A percentile compares a stretch with the other conserved stretches of the same genome.
Conservation (phyloP, 2,888 invertebrate genomes). For the Oligia latruncula region DNA sequence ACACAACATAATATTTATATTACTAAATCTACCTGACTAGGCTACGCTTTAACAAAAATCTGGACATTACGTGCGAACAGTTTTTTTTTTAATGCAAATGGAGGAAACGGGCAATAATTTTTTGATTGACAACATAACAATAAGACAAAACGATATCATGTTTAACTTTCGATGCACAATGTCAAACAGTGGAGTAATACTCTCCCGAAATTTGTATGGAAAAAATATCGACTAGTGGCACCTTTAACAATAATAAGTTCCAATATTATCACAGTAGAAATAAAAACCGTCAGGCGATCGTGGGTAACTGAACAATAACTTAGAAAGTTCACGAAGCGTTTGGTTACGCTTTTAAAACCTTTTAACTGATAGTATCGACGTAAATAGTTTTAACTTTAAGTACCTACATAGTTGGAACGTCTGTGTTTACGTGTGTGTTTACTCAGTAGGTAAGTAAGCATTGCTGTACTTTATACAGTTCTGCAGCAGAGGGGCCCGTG, state of each 20-base stretch:
- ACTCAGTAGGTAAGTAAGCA: not conserved
- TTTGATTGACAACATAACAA: too few relatives aligned
- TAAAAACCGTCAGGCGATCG: slow-evolving; percentile 16
- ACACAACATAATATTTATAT: not conserved
- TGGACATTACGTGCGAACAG: not conserved
- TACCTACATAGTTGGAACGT: slow-evolving; percentile 20
- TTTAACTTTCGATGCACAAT: too few relatives aligned
- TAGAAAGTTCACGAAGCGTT: slow-evolving; percentile 64
- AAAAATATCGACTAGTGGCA: too few relatives aligned
- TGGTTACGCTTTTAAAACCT: slow-evolving; percentile 69
- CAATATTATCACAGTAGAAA: slow-evolving; percentile 3
- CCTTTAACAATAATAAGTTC: slow-evolving; percentile 21
- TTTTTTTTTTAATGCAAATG: not conserved
- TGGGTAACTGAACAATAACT: slow-evolving; percentile 42
- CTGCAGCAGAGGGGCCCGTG: too few relatives aligned
- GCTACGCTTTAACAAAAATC: not conserved
- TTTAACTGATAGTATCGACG: slow-evolving; percentile 71
- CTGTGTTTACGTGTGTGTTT: slow-evolving; percentile 12
- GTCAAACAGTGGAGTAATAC: too few relatives aligned
- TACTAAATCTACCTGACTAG: too few relatives aligned
- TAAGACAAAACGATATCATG: too few relatives aligned
- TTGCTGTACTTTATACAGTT: not conserved
- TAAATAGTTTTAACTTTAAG: slow-evolving; percentile 54
- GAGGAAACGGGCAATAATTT: not conserved
- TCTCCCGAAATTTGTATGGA: too few relatives aligned